Evolutionary conservation across 2,113 vertebrate species (phyloP).

Genomic region (Redunca redunca): DNA sequence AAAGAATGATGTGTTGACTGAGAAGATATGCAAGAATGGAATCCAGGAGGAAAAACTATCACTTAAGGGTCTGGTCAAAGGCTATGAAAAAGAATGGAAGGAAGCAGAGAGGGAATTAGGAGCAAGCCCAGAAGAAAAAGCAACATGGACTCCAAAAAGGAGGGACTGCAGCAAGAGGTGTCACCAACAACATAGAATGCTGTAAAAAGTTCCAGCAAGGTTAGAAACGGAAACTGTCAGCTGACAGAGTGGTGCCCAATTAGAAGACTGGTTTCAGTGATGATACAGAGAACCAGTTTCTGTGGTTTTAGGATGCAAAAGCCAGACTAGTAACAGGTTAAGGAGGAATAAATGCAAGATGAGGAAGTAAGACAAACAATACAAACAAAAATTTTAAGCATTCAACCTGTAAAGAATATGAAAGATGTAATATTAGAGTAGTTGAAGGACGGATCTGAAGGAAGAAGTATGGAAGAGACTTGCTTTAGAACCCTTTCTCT

Average conservation of each 20-base stretch:
- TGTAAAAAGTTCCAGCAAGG: background rate
- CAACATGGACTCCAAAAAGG: background rate
- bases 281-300: background rate
- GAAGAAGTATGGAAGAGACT: background rate
- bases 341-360: background rate
- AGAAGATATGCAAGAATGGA: background rate
- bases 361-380: background rate
- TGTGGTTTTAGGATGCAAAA: background rate
- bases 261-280: background rate
- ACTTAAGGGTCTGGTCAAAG: background rate
- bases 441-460: background rate
- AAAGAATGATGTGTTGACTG: background rate
- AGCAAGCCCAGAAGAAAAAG: background rate
- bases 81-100: background rate
- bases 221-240: background rate
- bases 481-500: background rate
- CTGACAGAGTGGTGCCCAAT: background rate
- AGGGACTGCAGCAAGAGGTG: background rate
- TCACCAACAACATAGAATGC: fast-evolving
- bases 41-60: background rate
- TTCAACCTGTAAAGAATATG: background rate
- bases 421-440: background rate
- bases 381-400: background rate
- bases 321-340: background rate
- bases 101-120: background rate